Base-by-base conservation (phyloP, 2,888 invertebrate species). In the Cataglyphis rosenhaueri region DNA sequence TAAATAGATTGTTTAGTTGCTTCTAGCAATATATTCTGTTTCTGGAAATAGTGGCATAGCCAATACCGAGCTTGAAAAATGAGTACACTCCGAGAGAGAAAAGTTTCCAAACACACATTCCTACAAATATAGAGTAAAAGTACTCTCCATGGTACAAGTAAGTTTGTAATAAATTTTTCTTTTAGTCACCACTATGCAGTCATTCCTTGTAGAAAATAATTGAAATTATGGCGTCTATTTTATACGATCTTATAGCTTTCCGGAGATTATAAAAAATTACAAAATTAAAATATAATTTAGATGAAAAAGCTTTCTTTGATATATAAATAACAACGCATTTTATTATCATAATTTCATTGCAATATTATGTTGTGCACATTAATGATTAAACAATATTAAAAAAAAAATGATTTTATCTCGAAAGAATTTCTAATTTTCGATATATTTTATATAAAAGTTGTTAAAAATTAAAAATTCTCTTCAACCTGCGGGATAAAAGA, bases 81-180 rank as follows among this genome's bases (percentile, higher is more conserved):
- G 78, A 57, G 81, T 59, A 52, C 29, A 81, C 59, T 48, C 59
- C 59, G 68, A 21, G 38, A 68, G 82, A 68, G 82, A 82, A 79
- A 82, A 79, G 66, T 78, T 82, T 81, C n/a, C 44, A 29, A 78
- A 81, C 66, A 82, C 44, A 82, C 79, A 68, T 68, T 79, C 44
- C 71, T 66, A 48, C 79, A 68, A 64, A 71, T 66, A 66, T 76
- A 82, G 44, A 81, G 52, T 41, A 65, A 73, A 64, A 55, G 32
- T 55, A 64, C 21, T 81, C 62, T 75, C 21, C 5, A 41, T 38
- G 59, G 71, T 44, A 41, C 41, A 70, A 68, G 71, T 71, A 78
- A 78, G 78, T 78, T 78, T 21, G 71, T 78, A 78, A 78, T 78
- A 78, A 78, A 71, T 78, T 78, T 57, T 78, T 70, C 71, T 59